Evolutionary conservation across 2,888 invertebrate genomes (phyloP).

Genomic region (Heliconius hortense): DNA sequence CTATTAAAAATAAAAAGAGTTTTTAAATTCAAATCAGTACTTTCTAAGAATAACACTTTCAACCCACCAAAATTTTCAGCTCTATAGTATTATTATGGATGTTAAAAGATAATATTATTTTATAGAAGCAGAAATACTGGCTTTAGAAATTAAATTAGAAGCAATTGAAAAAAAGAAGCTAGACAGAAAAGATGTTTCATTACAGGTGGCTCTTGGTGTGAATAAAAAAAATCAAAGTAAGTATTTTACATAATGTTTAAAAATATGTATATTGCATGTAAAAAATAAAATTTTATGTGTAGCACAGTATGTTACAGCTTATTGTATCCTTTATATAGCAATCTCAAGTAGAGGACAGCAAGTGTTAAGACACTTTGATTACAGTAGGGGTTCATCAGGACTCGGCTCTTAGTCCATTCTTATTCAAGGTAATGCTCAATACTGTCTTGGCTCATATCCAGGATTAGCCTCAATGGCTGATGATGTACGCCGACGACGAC

Average conservation of each 20-base stretch:
- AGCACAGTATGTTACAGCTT: too few relatives aligned
- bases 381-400: too few relatives aligned
- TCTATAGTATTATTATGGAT: not conserved
- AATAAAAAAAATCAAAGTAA: conserved; percentile 65
- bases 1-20: not conserved
- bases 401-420: too few relatives aligned
- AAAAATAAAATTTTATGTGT: too few relatives aligned
- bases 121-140: conserved; percentile 71
- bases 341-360: too few relatives aligned
- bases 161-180: conserved; percentile 49
- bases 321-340: too few relatives aligned
- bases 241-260: conserved; percentile 36
- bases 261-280: not conserved
- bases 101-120: conserved; percentile 22
- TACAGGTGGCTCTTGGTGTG: conserved; percentile 62
- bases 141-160: conserved; percentile 69
- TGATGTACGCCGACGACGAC: too few relatives aligned
- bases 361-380: too few relatives aligned
- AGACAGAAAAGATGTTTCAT: conserved; percentile 62
- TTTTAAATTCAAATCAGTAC: not conserved
- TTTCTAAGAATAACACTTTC: not conserved
- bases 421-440: too few relatives aligned
- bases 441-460: too few relatives aligned
- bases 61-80: not conserved
- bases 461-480: too few relatives aligned